Base-by-base conservation (phyloP, 1,140 invertebrate genomes). In the Homarus americanus region DNA sequence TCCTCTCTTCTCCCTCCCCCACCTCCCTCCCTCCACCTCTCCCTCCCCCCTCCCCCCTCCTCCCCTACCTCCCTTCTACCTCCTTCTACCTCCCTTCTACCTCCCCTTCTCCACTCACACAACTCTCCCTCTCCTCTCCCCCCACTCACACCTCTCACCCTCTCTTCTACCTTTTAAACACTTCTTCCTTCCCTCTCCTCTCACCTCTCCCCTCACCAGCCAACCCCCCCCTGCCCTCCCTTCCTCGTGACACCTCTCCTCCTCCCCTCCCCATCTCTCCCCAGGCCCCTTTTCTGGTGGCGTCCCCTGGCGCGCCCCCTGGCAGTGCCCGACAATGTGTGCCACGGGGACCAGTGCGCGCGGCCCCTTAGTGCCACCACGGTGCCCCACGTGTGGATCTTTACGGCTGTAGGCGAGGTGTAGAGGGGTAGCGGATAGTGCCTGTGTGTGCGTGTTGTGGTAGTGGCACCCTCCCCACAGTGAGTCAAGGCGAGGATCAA, bases 261-360 rank as follows among this genome's bases (percentile, higher is more conserved):
- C 66, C 36, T 24, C 44, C 38, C 82, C 82, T 41, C 44, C 66
- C 69, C 28, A n/a, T 20, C 28, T 32, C 28, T 17, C 73, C 84
- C 84, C 12, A 20, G 20, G 24, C 58, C 38, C 15, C 32, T n/a
- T 24, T 32, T 49, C 58, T 63, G 10, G 38, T 49, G 24, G 24
- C 28, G 41, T 49, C 41, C 79, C 79, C 17, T 7, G n/a, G 44
- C 66, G 9, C 36, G 28, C 66, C 72, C 76, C 76, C 86, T 73
- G 78, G 41, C 86, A 88, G 86, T 88, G 86, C 75, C 75, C 86
- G 73, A 88, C 86, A 88, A 88, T 88, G 78, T 66, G 76, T 88
- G 86, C 86, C 78, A 41, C 83, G 86, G 86, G 58, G 75, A 79
- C 78, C 86, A 88, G 86, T 82, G 76, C 76, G 76, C 78, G 86